Base-by-base conservation (phyloP, 2,113 vertebrate genomes). In the Leiothrix lutea region DNA sequence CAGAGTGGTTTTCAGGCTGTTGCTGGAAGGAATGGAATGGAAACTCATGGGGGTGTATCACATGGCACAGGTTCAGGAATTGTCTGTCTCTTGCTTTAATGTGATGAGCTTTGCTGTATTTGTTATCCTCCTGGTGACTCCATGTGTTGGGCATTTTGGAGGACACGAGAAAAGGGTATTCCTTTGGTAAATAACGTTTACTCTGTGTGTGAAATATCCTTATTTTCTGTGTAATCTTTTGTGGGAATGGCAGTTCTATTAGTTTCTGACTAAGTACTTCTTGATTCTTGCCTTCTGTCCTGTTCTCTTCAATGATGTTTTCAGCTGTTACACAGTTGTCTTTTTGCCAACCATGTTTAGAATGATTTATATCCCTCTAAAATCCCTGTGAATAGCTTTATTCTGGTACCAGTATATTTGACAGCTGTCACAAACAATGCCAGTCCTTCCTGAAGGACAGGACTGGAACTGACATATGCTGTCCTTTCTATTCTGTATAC, bases 1-100 rank as follows among this genome's bases (percentile, higher is more conserved):
- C 0, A 0, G 70, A n/a, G 61, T 80, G 66, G 18, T 66, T 87
- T 87, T 92, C 1, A 23, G 57, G 50, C 56, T 72, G 61, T 66
- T 90, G 70, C 78, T 90, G 78, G 81, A 80, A 91, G 78, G 91
- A 93, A 57, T 31, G 48, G 48, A 83, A 86, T 42, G 87, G 78
- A 96, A 82, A 93, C 57, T 79, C 48, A 23, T 85, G 78, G 31
- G 38, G 58, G 42, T 80, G 42, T 88, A 61, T 93, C 12, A 8
- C 33, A n/a, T 86, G 72, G 71, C 90, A 60, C 1, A 11, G 45
- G 67, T 67, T 94, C 48, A 80, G 86, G 80, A 77, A 58, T 86
- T 57, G 58, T 53, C 71, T 93, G 61, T 28, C 62, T 72, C 70
- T 48, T 92, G 78, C 73, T 72, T 67, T 75, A 48, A 86, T 88